Evolutionary conservation across 2,888 invertebrate species (phyloP), one percentile per base, ranked within the genome.

Genomic region (Agriopis aurantiaria): DNA sequence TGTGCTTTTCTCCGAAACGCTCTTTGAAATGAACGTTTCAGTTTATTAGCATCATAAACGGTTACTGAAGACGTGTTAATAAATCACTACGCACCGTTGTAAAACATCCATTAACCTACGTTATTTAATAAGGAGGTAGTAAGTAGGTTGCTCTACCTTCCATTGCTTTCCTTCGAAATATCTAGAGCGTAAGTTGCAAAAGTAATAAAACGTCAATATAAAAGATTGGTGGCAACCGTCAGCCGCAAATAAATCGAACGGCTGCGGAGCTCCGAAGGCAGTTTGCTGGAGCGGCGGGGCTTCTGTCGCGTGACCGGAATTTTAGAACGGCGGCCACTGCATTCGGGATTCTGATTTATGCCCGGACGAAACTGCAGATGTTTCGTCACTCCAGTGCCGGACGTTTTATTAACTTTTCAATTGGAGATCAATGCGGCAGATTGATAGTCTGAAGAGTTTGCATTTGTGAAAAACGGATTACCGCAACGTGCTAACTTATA

Each of bases 321-420:
- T 86, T 89, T 84, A 83, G 80, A 86, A 80, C 84, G 80, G 78
- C 84, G 81, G 78, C 78, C 78, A 85, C 83, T 88, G 89, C 89
- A 88, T 89, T 88, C 87, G 83, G 82, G 86, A 85, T 17, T 84
- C 83, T 88, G 89, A 91, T 91, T 91, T 89, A 89, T 87, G 82
- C 82, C 80, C 82, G 77, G 83, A 82, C 84, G 84, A 86, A 85
- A 87, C 87, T 88, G 86, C 88, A 88, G 82, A 86, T 85, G 85
- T 88, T 85, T 83, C 80, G 81, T 87, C 87, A 86, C 80, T 81
- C 72, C 51, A 46, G 74, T 72, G 70, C 76, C 77, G 75, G 80
- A 82, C 81, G 81, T 81, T 87, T 85, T 86, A 86, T 85, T 85
- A 82, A 83, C 80, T 81, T 83, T 82, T 71, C 78, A 58, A 65